Evolutionary conservation across 2,888 invertebrate genomes (phyloP).

Genomic region (Macaria notata): DNA sequence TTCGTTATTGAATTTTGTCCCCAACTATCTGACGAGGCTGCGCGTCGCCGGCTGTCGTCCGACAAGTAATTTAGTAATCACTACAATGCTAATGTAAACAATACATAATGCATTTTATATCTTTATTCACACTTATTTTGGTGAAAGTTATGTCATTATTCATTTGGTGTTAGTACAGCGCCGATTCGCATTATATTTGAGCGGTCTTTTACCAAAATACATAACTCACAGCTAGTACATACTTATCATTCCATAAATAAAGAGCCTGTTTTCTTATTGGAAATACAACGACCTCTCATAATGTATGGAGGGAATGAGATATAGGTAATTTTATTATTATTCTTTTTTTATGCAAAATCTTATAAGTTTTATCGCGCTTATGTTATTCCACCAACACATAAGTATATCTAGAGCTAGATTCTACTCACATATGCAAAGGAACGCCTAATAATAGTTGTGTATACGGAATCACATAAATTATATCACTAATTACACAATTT

Average conservation of each 20-base stretch:
- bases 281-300: constrained; percentile 58
- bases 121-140: constrained; percentile 50
- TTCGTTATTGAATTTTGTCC: constrained; percentile 81
- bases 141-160: constrained; percentile 80
- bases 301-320: constrained; percentile 57
- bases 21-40: constrained; percentile 73
- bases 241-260: constrained; percentile 49
- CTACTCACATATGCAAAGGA: constrained; percentile 78
- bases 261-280: constrained; percentile 48
- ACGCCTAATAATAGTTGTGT: constrained; percentile 74
- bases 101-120: constrained; percentile 56
- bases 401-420: constrained; percentile 68
- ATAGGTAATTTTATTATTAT: constrained; percentile 65
- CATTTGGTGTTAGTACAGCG: constrained; percentile 53
- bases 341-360: constrained; percentile 59
- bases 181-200: constrained; percentile 53
- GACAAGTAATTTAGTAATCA: constrained; percentile 66
- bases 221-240: constrained; percentile 49
- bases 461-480: constrained; percentile 81
- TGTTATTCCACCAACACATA: constrained; percentile 57
- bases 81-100: constrained; percentile 71
- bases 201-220: constrained; percentile 47
- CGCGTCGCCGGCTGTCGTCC: constrained; percentile 77
- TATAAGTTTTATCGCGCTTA: constrained; percentile 67
- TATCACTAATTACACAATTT: constrained; percentile 82